Percentiles rank a stretch among this genome's conserved stretches.
These are phyloP conservation scores for Parnassius apollo DNA, from an alignment of 2,888 invertebrate species.

Conservation along the genomic window DNA sequence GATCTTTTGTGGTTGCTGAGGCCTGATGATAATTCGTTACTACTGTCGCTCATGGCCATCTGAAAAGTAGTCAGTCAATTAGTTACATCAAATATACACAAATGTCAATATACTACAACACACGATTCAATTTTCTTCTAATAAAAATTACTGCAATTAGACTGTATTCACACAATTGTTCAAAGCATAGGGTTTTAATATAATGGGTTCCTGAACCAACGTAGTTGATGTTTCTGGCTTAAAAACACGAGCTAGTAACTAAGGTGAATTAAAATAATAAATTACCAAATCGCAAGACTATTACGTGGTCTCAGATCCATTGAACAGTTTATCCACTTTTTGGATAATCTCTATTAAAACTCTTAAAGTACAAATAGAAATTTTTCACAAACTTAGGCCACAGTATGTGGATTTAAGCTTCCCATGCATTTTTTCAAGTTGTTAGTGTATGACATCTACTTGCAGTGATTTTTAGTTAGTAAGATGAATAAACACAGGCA, in stretches of 20 bases:
- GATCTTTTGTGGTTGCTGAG: conserved; percentile 84
- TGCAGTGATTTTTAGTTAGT: conserved; percentile 74
- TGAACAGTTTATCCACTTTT: neutral
- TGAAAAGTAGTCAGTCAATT: conserved; percentile 47
- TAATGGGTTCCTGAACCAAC: conserved; percentile 29
- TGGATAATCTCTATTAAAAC: neutral
- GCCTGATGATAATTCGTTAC: conserved; percentile 74
- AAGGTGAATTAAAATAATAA: neutral
- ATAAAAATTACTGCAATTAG: conserved; percentile 31
- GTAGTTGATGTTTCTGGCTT: conserved; percentile 4
- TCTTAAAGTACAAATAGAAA: conserved; percentile 8
- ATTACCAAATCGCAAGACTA: conserved; percentile 1
- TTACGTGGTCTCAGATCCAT: conserved; percentile 26
- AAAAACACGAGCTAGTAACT: neutral
- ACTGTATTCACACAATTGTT: conserved; percentile 44
- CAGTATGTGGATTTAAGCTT: conserved; percentile 52
- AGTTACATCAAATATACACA: neutral
- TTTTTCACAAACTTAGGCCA: conserved; percentile 26
- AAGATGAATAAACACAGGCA: conserved; percentile 81
- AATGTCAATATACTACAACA: conserved; percentile 13
- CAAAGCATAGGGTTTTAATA: conserved; percentile 40
- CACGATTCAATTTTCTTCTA: conserved; percentile 24
- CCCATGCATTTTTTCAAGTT: conserved; percentile 65
- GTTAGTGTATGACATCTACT: conserved; percentile 71
- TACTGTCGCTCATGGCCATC: conserved; percentile 84